These are phyloP conservation scores for Tachystola acroxantha DNA, from an alignment of 2,888 invertebrate genomes.

Conservation along the genomic window DNA sequence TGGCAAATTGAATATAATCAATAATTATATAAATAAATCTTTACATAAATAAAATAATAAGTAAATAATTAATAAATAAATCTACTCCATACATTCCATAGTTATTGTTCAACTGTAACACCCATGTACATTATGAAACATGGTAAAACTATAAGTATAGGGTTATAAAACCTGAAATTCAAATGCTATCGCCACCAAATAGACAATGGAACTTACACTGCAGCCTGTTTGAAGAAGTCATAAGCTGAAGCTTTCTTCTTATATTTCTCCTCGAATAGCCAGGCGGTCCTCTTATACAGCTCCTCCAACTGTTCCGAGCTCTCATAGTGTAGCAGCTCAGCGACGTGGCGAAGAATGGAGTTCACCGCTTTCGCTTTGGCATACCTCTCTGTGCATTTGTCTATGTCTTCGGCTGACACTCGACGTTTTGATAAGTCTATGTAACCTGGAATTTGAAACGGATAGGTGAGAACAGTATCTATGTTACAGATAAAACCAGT, in stretches of 20 bases:
- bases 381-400: constrained; percentile 98
- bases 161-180: too few relatives aligned
- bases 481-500: neutral
- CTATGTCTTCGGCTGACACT: constrained; percentile 98
- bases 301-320: constrained; percentile 96
- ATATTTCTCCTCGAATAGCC: constrained; percentile 98
- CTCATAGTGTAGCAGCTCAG: constrained; percentile 94
- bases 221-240: constrained; percentile 99
- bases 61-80: too few relatives aligned
- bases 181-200: too few relatives aligned
- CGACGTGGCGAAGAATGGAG: constrained; percentile 98
- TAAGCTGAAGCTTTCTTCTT: constrained; percentile 97
- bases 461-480: neutral
- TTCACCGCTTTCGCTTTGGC: constrained; percentile 99
- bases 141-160: too few relatives aligned
- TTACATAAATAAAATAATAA: too few relatives aligned
- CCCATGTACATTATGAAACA: too few relatives aligned
- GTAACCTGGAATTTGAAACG: constrained; percentile 83
- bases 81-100: too few relatives aligned
- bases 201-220: constrained; percentile 89
- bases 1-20: too few relatives aligned
- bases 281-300: constrained; percentile 96
- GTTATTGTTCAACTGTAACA: too few relatives aligned
- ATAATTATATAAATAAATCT: too few relatives aligned
- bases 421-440: constrained; percentile 99